Conservation (phyloP, 1,140 invertebrate genomes). For the Drosophila ercepeae region DNA sequence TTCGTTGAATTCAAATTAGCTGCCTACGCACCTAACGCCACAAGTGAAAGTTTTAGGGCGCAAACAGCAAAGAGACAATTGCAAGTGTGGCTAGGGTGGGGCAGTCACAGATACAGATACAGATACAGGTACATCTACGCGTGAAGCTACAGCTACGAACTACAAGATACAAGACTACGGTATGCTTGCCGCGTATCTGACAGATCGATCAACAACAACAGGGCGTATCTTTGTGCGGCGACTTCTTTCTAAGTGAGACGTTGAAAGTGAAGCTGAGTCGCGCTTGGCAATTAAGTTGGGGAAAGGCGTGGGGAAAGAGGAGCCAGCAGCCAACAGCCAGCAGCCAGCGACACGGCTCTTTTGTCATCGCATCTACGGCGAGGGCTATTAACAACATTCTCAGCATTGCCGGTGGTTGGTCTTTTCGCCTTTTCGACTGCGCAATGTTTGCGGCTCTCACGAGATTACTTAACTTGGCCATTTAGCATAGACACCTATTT, state of each 20-base stretch:
- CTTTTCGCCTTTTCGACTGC: slow-evolving; percentile 55
- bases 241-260: slow-evolving; percentile 55
- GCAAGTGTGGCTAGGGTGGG: slow-evolving; percentile 29
- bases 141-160: slow-evolving; percentile 23
- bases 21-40: slow-evolving; percentile 42
- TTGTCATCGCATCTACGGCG: slow-evolving; percentile 52
- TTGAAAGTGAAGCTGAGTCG: slow-evolving; percentile 59
- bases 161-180: slow-evolving; percentile 27
- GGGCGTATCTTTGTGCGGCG: slow-evolving; percentile 52
- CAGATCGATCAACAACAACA: slow-evolving; percentile 71
- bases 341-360: slow-evolving; percentile 11
- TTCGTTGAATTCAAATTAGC: slow-evolving; percentile 25
- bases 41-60: slow-evolving; percentile 78
- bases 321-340: not conserved
- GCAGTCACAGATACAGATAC: not conserved
- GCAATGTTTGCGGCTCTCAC: slow-evolving; percentile 80
- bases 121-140: slow-evolving; percentile 17
- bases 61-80: slow-evolving; percentile 58
- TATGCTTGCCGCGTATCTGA: slow-evolving; percentile 68
- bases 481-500: slow-evolving; percentile 68
- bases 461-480: slow-evolving; percentile 81
- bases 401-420: slow-evolving; percentile 13
- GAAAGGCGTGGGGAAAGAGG: slow-evolving; percentile 28
- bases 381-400: slow-evolving; percentile 76
- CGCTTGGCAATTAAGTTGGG: slow-evolving; percentile 43